Evolutionary conservation across 2,888 invertebrate genomes (phyloP).

Genomic region (Drosophila koepferae): DNA sequence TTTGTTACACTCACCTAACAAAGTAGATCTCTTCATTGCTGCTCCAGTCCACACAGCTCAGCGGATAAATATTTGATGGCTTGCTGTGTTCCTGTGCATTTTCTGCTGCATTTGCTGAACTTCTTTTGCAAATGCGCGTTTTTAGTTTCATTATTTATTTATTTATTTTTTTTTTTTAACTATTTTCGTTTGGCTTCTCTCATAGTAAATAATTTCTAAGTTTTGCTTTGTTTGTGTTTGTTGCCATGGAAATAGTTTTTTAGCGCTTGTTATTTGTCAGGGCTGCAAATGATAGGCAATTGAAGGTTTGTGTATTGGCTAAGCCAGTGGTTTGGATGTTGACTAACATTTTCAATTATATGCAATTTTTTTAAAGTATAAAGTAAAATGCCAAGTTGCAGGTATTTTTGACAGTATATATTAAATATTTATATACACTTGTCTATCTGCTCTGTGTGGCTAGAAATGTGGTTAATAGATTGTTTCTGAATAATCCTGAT

Average conservation of each 20-base stretch:
- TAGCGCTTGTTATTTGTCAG: slow-evolving; percentile 9
- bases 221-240: slow-evolving; percentile 17
- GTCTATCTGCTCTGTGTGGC: no score
- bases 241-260: slow-evolving; percentile 43
- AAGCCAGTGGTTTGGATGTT: slow-evolving; percentile 31
- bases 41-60: slow-evolving; percentile 97
- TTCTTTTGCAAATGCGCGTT: slow-evolving; percentile 91
- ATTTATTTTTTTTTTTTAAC: slow-evolving; percentile 36
- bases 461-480: no score
- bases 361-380: no score
- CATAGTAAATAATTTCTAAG: background rate
- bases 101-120: slow-evolving; percentile 86
- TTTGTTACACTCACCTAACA: slow-evolving; percentile 88
- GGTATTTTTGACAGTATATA: background rate
- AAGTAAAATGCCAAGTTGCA: background rate
- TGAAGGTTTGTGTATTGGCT: slow-evolving; percentile 35
- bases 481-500: no score
- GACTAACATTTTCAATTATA: slow-evolving; percentile 1
- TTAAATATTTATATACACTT: background rate
- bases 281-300: slow-evolving; percentile 26
- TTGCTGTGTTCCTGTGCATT: slow-evolving; percentile 13
- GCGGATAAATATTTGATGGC: slow-evolving; percentile 87
- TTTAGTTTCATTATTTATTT: slow-evolving; percentile 93
- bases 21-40: slow-evolving; percentile 97
- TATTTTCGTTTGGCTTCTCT: background rate